These are phyloP conservation scores for Pavo muticus DNA, from an alignment of 2,113 vertebrate species.

Conservation along the genomic window DNA sequence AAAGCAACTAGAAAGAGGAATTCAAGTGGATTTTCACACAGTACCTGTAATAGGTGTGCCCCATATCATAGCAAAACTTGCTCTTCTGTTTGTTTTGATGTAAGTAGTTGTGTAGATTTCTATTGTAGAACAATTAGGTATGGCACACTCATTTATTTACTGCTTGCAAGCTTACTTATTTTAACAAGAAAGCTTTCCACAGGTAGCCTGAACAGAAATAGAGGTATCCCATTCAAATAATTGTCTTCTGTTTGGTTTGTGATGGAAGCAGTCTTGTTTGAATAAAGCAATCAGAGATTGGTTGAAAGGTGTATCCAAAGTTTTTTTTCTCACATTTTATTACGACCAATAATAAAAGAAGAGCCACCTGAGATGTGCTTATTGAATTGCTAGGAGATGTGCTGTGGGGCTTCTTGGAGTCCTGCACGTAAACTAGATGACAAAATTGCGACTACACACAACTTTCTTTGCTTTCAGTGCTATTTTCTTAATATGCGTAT, in stretches of 20 bases:
- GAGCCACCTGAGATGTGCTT: neutral
- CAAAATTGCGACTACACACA: neutral
- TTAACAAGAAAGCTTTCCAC: neutral
- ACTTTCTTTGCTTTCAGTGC: neutral
- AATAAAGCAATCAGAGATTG: neutral
- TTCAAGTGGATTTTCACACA: slow-evolving; percentile 57
- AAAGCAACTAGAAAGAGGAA: neutral
- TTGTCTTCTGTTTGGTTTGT: neutral
- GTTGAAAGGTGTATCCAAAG: neutral
- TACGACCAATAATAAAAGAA: neutral
- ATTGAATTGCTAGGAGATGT: neutral
- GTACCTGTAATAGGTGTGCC: slow-evolving; percentile 70
- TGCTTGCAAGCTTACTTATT: neutral
- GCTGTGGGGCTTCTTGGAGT: neutral
- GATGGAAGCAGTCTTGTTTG: neutral
- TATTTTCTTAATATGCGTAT: neutral
- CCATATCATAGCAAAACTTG: neutral
- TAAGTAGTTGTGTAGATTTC: neutral
- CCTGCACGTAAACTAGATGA: neutral
- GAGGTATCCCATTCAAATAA: neutral
- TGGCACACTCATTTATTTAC: neutral
- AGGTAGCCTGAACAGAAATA: neutral
- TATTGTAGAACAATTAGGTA: neutral
- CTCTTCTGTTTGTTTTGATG: neutral
- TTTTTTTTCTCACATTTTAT: neutral